Conservation (phyloP, 1,140 invertebrate genomes). For the Potamilus streckersoni region DNA sequence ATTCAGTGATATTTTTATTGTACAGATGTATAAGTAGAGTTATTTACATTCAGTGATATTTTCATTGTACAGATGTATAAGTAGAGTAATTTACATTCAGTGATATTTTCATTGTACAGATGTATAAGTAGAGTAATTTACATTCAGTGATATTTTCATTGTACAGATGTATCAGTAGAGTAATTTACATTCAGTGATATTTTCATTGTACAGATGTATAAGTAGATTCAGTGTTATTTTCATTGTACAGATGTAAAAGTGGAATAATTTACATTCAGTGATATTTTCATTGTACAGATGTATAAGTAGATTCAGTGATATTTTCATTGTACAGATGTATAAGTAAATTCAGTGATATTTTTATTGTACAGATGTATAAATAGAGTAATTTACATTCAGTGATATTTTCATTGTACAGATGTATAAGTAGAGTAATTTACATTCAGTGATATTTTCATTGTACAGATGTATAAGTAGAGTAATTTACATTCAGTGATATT, state of each 20-base stretch:
- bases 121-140: conserved; percentile 34
- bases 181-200: no score
- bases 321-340: conserved; percentile 49
- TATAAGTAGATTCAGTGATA: conserved; percentile 11
- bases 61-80: conserved; percentile 49
- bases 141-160: background rate
- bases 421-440: conserved; percentile 25
- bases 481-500: no score
- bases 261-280: background rate
- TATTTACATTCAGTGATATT: no score
- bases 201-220: conserved; percentile 49
- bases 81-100: background rate
- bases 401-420: conserved; percentile 38
- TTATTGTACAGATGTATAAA: conserved; percentile 49
- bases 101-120: conserved; percentile 31
- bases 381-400: background rate
- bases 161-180: conserved; percentile 49
- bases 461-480: conserved; percentile 47
- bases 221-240: background rate
- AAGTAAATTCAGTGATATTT: background rate
- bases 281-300: conserved; percentile 43
- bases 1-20: background rate
- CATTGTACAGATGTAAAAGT: conserved; percentile 46
- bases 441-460: background rate
- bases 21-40: conserved; percentile 47